Percentiles rank a stretch among this genome's conserved stretches.
Evolutionary conservation across 1,140 invertebrate genomes (phyloP).

Genomic region (Holotrichia oblita): DNA sequence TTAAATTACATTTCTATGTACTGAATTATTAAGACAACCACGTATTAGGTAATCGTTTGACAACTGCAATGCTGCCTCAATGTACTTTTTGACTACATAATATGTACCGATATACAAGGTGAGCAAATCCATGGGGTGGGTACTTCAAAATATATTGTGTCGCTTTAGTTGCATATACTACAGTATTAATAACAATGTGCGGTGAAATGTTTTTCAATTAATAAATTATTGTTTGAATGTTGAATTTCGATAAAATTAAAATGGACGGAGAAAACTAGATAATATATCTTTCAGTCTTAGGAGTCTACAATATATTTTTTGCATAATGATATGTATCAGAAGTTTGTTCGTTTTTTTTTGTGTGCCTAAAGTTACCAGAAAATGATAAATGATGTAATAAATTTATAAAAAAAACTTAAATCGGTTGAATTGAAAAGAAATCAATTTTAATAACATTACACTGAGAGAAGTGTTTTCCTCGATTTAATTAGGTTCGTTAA

Average conservation of each 20-base stretch:
- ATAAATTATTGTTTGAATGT: neutral
- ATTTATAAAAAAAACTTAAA: neutral
- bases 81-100: too few species aligned
- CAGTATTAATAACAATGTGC: neutral
- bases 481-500: too few species aligned
- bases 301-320: neutral
- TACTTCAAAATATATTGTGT: too few species aligned
- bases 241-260: neutral
- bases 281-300: slow-evolving; percentile 4
- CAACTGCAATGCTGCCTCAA: too few species aligned
- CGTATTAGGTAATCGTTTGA: too few species aligned
- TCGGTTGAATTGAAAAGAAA: neutral
- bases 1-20: too few species aligned
- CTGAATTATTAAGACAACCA: too few species aligned
- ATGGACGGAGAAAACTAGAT: slow-evolving; percentile 2
- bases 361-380: neutral
- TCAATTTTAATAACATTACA: too few species aligned
- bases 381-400: neutral
- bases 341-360: neutral
- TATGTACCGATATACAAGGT: too few species aligned
- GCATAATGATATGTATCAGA: slow-evolving; percentile 2
- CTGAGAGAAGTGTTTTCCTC: too few species aligned
- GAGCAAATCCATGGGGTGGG: too few species aligned
- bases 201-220: neutral
- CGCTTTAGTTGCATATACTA: neutral